Evolutionary conservation across 2,888 invertebrate genomes (phyloP), one percentile per base, ranked within the genome.

Genomic region (Trissolcus japonicus): DNA sequence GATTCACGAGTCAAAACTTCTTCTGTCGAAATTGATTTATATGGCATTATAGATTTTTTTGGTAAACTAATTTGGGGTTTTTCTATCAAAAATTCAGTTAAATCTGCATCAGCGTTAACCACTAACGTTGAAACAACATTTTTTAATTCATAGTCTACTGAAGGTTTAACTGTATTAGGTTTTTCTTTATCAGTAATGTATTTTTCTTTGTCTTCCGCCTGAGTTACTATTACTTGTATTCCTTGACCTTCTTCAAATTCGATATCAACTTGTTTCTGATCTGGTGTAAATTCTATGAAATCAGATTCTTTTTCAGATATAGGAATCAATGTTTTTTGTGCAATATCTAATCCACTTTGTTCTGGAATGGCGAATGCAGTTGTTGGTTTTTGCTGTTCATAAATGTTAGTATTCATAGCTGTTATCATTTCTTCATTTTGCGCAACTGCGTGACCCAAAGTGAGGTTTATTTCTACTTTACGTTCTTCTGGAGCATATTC

Each of bases 221-320:
- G 85, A 0, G 89, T 88, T 81, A 89, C 85, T 6, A 91, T 92
- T 13, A 94, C 89, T 83, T 91, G 91, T 54, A 95, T 80, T 80
- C 93, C 86, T 89, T 93, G 91, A 83, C 89, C 91, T 90, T 90
- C 91, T 85, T 89, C 91, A 86, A 91, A 92, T 35, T 83, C 90
- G 35, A 91, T 83, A 63, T 90, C 88, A 6, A 90, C 90, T 21
- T 86, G 88, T 83, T 93, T 94, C 71, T 87, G 87, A 75, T 91
- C 92, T 13, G 92, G 92, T 7, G 90, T 78, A 65, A 90, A 89
- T 46, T 83, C 83, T n/a, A 80, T 79, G 65, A 91, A 88, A 51
- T 87, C 84, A 3, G 90, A 88, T 88, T 93, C 92, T 79, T 90
- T 91, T 83, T 93, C 92, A 16, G 90, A 91, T 19, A 87, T 73